Evolutionary conservation across 2,888 invertebrate genomes (phyloP), one percentile per base, ranked within the genome.

Genomic region (Dasysyrphus tricinctus): DNA sequence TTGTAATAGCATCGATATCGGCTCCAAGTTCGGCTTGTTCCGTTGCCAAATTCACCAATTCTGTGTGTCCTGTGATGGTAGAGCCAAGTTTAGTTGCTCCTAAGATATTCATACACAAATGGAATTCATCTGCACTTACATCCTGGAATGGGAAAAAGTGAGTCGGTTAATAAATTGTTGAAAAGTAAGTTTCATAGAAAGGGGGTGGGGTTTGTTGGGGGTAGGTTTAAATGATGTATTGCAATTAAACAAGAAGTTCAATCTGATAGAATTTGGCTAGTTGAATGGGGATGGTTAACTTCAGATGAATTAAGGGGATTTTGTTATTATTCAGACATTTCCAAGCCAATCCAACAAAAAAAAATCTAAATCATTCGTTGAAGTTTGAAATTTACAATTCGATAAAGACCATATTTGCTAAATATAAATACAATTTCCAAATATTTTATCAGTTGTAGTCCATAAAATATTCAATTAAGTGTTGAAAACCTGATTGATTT

Each of bases 71-170:
- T 61, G 94, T 94, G 14, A 97, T 94, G 8, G 97, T 96, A 88
- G 96, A 96, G 65, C 97, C 96, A 61, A 97, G 94, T 91, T 96
- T 95, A 11, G 98, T 96, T 93, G 95, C 95, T 37, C 96, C 95
- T 89, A 99, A 93, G 88, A 98, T 94, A 61, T 96, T 96, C 96
- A 99, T 97, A 80, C 98, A 95, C 85, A 95, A 94, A 89, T 97
- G 96, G 93, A 98, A 98, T 93, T 99, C 98, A 89, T 97, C 97
- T 42, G 97, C 97, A 14, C 96, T 97, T 37, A 97, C 96, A 94
- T 97, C 97, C 95, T 97, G 90, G n/a, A 91, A 80, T 42, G 16
- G n/a, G 14, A 34, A 63, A 11, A 39, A 9, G 24, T 69, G 51
- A 89, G 34, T 54, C 39, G 54, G 54, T 69, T 54, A 69, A 16